Evolutionary conservation across 2,888 invertebrate species (phyloP).

Genomic region (Ceratothoa steindachneri): DNA sequence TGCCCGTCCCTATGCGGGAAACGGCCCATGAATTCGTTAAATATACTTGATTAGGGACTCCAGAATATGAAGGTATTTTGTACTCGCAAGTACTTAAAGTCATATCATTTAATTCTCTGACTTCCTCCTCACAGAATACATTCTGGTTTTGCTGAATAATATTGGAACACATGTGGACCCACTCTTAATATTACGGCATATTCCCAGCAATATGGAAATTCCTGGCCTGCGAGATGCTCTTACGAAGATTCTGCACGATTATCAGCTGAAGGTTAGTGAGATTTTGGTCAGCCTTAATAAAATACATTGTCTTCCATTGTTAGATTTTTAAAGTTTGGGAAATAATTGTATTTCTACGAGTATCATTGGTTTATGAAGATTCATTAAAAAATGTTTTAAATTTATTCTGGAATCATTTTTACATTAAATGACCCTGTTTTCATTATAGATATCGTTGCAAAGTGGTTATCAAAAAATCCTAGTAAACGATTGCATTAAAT

Average conservation of each 20-base stretch:
- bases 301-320: too few relatives aligned
- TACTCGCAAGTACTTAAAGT: too few relatives aligned
- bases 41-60: too few relatives aligned
- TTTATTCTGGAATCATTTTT: too few relatives aligned
- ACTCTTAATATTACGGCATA: slow-evolving; percentile 75
- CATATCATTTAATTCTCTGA: slow-evolving; percentile 1
- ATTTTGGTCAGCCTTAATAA: neutral
- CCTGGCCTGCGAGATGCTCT: slow-evolving; percentile 83
- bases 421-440: too few relatives aligned
- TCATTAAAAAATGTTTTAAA: too few relatives aligned
- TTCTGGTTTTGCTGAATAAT: slow-evolving; percentile 62
- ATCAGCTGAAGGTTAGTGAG: neutral
- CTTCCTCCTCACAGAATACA: slow-evolving; percentile 59
- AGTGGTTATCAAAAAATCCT: slow-evolving; percentile 1
- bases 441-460: neutral
- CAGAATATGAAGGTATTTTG: too few relatives aligned
- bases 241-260: slow-evolving; percentile 88
- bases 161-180: slow-evolving; percentile 86
- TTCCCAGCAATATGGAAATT: slow-evolving; percentile 77
- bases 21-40: too few relatives aligned
- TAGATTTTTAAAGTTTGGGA: too few relatives aligned
- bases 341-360: too few relatives aligned
- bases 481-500: neutral
- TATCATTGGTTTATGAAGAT: too few relatives aligned
- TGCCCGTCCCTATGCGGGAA: too few relatives aligned